phyloP scores from a whole-genome alignment of 2,888 invertebrate species.

The Cephonodes hylas region DNA sequence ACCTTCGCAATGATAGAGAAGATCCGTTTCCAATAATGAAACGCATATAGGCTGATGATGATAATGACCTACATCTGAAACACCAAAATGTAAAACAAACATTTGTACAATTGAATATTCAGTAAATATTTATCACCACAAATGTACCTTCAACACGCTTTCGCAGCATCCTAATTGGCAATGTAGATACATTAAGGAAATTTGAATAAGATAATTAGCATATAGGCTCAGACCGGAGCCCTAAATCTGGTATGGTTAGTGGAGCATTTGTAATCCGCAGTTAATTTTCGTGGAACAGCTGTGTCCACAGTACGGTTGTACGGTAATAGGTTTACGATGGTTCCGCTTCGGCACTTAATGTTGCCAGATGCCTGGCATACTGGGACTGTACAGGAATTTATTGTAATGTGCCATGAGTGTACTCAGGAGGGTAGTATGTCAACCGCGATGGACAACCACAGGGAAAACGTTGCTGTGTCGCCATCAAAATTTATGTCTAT shows the following conservation, averaged over 20 bases:
- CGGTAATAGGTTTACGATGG: conserved; percentile 33
- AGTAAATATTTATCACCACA: neutral
- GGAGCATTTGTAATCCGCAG: conserved; percentile 19
- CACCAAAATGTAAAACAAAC: too few relatives aligned
- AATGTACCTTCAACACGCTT: neutral
- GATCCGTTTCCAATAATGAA: too few relatives aligned
- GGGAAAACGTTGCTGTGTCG: neutral
- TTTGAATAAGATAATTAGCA: neutral
- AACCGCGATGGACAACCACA: neutral
- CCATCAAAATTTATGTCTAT: neutral
- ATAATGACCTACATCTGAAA: too few relatives aligned
- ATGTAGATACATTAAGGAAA: neutral
- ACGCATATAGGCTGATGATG: too few relatives aligned
- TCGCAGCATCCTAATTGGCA: neutral
- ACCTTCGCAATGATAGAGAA: too few relatives aligned
- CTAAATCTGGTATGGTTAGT: neutral
- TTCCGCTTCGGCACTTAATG: conserved; percentile 17
- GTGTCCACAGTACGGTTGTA: conserved; percentile 21
- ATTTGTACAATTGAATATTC: neutral
- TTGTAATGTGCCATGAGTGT: neutral
- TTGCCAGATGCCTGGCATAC: neutral
- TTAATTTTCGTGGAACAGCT: conserved; percentile 33
- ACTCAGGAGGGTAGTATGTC: neutral
- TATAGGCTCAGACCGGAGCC: neutral
- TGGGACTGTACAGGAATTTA: neutral